A percentile compares a stretch with the other conserved stretches of the same genome.
Evolutionary conservation across 2,888 invertebrate genomes (phyloP).

Genomic region (Gerris lacustris): DNA sequence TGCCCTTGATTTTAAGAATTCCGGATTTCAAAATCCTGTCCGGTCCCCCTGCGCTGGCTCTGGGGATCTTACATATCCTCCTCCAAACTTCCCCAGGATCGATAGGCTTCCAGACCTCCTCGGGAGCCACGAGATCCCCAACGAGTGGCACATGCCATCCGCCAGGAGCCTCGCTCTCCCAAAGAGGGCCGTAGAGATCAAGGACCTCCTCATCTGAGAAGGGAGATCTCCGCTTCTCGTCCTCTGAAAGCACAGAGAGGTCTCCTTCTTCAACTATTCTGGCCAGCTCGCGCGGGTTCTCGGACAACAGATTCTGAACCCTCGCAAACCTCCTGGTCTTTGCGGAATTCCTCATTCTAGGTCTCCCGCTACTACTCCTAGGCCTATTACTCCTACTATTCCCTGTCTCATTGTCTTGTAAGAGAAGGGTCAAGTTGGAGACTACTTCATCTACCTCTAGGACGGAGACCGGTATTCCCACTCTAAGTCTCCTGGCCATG

Average conservation of each 20-base stretch:
- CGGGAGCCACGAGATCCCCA: background rate
- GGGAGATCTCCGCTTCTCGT: background rate
- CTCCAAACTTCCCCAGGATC: background rate
- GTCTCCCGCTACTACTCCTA: background rate
- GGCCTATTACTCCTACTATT: background rate
- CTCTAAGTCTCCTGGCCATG: background rate
- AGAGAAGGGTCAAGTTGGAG: background rate
- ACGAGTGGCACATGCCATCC: background rate
- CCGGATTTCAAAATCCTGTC: background rate
- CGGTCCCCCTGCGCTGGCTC: background rate
- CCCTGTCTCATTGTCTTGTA: background rate
- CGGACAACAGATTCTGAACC: background rate
- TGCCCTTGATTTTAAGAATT: too few species aligned
- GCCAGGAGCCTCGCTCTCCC: background rate
- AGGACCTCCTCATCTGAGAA: background rate
- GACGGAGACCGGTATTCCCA: background rate
- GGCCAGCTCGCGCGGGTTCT: background rate
- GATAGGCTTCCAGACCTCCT: background rate
- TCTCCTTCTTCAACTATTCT: background rate
- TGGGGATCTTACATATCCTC: background rate
- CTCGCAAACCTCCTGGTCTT: background rate
- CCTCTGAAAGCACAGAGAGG: background rate
- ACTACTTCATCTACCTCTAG: background rate
- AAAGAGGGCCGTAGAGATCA: background rate
- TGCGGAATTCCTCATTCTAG: background rate